These are phyloP conservation scores for Macquaria australasica DNA, from an alignment of 2,113 vertebrate genomes.

Conservation along the genomic window DNA sequence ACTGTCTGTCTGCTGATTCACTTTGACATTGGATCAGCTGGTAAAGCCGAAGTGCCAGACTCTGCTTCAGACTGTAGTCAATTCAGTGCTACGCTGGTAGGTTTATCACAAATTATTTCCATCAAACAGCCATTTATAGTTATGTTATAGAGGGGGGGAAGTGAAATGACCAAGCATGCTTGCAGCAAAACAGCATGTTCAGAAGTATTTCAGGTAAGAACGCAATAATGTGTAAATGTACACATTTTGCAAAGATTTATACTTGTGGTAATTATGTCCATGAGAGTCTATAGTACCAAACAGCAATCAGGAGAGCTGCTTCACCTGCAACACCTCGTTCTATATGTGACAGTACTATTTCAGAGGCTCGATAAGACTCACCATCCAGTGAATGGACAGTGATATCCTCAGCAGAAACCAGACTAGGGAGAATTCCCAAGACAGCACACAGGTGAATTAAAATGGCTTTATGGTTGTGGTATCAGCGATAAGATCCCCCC, in stretches of 20 bases:
- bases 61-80: background rate
- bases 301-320: background rate
- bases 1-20: conserved; percentile 48
- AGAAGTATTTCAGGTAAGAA: background rate
- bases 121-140: conserved; percentile 12
- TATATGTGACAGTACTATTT: conserved; percentile 14
- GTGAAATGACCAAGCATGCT: background rate
- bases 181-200: background rate
- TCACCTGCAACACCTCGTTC: background rate
- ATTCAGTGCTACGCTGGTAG: background rate
- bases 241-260: background rate
- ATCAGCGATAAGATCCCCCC: conserved; percentile 63
- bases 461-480: conserved; percentile 61
- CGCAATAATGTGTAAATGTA: background rate
- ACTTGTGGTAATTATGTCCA: background rate
- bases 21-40: conserved; percentile 41
- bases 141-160: background rate
- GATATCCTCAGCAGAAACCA: conserved; percentile 58
- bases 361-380: conserved; percentile 25
- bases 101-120: background rate
- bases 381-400: conserved; percentile 29
- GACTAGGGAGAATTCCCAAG: conserved; percentile 47
- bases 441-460: conserved; percentile 64
- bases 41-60: conserved; percentile 30
- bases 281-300: conserved; percentile 5